Percentiles rank a stretch among this genome's conserved stretches.
Conservation (phyloP, 2,888 invertebrate genomes). For the Platycnemis pennipes region DNA sequence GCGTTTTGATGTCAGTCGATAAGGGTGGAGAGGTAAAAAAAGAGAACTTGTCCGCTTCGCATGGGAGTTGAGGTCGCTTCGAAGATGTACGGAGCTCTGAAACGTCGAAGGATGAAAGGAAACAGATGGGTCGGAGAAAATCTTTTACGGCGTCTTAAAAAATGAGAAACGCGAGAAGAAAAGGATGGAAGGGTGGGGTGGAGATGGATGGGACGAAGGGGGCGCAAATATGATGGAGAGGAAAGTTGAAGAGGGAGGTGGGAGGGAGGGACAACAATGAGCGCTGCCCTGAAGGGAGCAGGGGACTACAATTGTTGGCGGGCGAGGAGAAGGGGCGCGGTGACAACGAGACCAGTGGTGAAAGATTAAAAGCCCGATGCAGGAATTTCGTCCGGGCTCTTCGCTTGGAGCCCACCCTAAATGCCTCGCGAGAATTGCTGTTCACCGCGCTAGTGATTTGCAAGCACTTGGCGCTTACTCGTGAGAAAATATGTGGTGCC, state of each 20-base stretch:
- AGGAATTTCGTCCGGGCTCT: neutral
- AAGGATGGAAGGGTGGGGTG: neutral
- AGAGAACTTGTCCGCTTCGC: neutral
- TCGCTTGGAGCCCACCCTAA: neutral
- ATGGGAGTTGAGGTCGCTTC: neutral
- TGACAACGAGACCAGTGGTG: neutral
- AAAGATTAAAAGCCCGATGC: neutral
- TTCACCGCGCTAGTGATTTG: neutral
- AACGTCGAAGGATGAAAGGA: slow-evolving; percentile 22
- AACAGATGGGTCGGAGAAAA: slow-evolving; percentile 26
- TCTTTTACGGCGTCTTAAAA: slow-evolving; percentile 16
- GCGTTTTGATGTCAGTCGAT: slow-evolving; percentile 22
- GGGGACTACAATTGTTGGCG: neutral
- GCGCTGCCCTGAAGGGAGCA: neutral
- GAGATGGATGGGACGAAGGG: neutral
- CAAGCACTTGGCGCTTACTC: neutral
- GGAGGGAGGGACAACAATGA: neutral
- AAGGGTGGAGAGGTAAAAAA: neutral
- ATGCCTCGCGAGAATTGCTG: neutral
- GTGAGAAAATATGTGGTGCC: too few relatives aligned
- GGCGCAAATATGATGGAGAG: slow-evolving; percentile 1
- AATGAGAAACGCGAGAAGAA: neutral
- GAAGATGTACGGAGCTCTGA: slow-evolving; percentile 7
- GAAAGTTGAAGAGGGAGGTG: neutral
- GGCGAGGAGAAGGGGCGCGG: neutral